These are phyloP conservation scores for Drosophila rubida DNA, from an alignment of 2,888 invertebrate genomes.

Conservation along the genomic window DNA sequence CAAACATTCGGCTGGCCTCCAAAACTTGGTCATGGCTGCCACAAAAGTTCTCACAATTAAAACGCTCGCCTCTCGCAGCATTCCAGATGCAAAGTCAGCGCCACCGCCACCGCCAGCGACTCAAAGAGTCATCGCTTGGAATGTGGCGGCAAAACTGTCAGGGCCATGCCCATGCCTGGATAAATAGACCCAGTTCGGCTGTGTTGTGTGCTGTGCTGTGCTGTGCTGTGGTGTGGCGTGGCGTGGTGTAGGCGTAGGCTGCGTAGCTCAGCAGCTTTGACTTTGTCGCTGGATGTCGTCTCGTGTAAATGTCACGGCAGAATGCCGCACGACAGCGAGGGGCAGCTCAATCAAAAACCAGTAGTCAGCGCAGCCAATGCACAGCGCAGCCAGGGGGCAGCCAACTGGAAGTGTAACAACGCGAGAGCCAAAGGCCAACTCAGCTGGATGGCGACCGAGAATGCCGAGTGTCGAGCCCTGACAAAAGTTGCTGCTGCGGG, in stretches of 20 bases:
- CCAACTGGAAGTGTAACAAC: slow-evolving; percentile 71
- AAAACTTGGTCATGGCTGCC: slow-evolving; percentile 69
- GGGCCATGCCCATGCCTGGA: slow-evolving; percentile 47
- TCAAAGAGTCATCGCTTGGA: slow-evolving; percentile 47
- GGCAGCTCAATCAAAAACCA: slow-evolving; percentile 63
- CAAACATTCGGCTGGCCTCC: slow-evolving; percentile 61
- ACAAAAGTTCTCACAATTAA: slow-evolving; percentile 74
- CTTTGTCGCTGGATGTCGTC: slow-evolving; percentile 69
- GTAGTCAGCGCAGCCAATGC: slow-evolving; percentile 52
- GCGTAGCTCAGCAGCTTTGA: slow-evolving; percentile 71
- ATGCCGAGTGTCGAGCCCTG: slow-evolving; percentile 6
- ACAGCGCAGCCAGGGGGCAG: slow-evolving; percentile 38
- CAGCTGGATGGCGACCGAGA: slow-evolving; percentile 55
- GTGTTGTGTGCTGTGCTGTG: background rate
- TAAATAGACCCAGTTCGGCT: slow-evolving; percentile 17
- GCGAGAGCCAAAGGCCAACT: slow-evolving; percentile 70
- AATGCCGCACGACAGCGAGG: slow-evolving; percentile 59
- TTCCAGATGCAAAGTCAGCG: slow-evolving; percentile 8
- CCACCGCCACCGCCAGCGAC: too few relatives aligned
- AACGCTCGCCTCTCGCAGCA: slow-evolving; percentile 50
- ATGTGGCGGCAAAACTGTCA: slow-evolving; percentile 50
- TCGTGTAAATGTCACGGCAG: slow-evolving; percentile 73
- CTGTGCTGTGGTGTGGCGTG: too few relatives aligned
- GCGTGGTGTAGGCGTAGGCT: slow-evolving; percentile 63
- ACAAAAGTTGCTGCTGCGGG: background rate